A percentile compares a stretch with the other conserved stretches of the same genome.
Conservation (phyloP, 1,140 invertebrate genomes). For the Temnothorax curvispinosus region DNA sequence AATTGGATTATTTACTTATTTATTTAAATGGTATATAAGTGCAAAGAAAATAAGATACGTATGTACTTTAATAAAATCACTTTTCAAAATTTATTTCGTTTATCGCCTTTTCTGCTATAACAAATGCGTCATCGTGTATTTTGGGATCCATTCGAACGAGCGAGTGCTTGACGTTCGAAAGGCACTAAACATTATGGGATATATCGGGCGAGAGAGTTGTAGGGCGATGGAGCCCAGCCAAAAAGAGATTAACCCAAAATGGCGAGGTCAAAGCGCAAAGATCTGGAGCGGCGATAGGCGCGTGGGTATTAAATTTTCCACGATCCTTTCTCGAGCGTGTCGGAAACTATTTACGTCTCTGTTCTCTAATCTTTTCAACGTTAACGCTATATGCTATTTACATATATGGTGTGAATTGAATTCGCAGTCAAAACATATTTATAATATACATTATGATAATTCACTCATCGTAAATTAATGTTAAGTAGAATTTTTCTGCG, state of each 20-base stretch:
- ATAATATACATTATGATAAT: neutral
- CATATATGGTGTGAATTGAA: neutral
- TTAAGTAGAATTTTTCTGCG: neutral
- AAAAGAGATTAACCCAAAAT: slow-evolving; percentile 71
- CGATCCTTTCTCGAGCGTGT: slow-evolving; percentile 52
- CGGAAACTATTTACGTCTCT: slow-evolving; percentile 18
- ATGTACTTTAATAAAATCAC: slow-evolving; percentile 3
- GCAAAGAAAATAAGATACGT: neutral
- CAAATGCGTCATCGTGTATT: slow-evolving; percentile 48
- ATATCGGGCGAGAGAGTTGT: slow-evolving; percentile 52
- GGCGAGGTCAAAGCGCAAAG: slow-evolving; percentile 58
- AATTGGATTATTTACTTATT: neutral
- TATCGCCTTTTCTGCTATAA: slow-evolving; percentile 1
- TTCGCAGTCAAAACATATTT: neutral
- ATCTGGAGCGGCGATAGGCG: slow-evolving; percentile 73
- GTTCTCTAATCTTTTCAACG: neutral
- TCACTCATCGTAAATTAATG: neutral
- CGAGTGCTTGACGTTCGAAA: slow-evolving; percentile 48
- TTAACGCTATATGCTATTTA: slow-evolving; percentile 15
- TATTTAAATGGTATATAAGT: neutral
- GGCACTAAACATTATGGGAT: slow-evolving; percentile 59
- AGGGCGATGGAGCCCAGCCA: slow-evolving; percentile 65
- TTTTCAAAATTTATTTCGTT: slow-evolving; percentile 24
- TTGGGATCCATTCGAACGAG: slow-evolving; percentile 19
- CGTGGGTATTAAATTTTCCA: slow-evolving; percentile 68